Evolutionary conservation across 2,888 invertebrate genomes (phyloP), one percentile per base, ranked within the genome.

Genomic region (Brachyopa scutellaris): DNA sequence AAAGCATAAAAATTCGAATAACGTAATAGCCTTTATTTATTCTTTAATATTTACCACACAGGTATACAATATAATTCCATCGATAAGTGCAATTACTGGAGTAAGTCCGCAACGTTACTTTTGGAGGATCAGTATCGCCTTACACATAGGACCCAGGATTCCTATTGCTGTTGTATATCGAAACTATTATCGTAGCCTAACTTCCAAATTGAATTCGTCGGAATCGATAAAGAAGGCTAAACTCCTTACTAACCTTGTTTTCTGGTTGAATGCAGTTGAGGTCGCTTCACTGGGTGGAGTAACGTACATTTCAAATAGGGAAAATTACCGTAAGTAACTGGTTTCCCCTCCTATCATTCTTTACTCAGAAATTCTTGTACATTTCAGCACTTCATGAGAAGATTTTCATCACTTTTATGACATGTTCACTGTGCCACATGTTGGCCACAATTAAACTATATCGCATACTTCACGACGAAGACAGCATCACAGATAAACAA

Each of bases 21-120:
- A 26, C 6, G 26, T 5, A 26, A 26, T 5, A 26, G 26, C 26
- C 3, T 26, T 26, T 3, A 26, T 26, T 26, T 26, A 26, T 26
- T 26, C 4, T 26, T 6, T 5, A 26, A 26, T 8, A 13, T 45
- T 53, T 7, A 8, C 6, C 49, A 49, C 91, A 2, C 90, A 97
- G 97, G 97, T 97, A 69, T 97, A 96, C 91, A 98, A 98, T 91
- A 94, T 97, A 90, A 95, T 98, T 89, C 97, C 98, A 87, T 97
- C 97, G 87, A 97, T 97, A 92, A 97, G 97, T 93, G 97, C 98
- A 85, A 96, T 98, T 90, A 98, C 97, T 82, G 97, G 97, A 59
- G 94, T 97, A 85, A 96, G 96, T 88, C 97, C 98, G 21, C 97
- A 97, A 91, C 93, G 96, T 87, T 97, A 98, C 91, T 92, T 97